These are phyloP conservation scores for Schizopygopsis malacanthus DNA, from an alignment of 2,797 vertebrate genomes.

Conservation along the genomic window DNA sequence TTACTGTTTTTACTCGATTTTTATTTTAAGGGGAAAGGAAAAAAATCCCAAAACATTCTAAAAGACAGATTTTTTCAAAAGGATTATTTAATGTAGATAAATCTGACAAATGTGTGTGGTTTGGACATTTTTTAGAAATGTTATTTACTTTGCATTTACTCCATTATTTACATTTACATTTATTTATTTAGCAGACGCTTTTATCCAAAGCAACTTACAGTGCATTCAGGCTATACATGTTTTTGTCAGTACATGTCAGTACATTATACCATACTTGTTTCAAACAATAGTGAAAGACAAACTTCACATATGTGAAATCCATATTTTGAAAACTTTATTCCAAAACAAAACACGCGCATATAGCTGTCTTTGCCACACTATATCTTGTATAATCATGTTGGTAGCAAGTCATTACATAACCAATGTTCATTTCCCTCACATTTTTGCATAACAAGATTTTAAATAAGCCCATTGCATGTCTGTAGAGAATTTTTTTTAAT, in stretches of 20 bases:
- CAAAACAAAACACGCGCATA: conserved; percentile 34
- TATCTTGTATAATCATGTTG: conserved; percentile 11
- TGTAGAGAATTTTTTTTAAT: background rate
- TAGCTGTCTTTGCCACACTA: conserved; percentile 10
- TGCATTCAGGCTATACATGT: no score
- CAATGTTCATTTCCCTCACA: background rate
- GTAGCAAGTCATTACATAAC: conserved; percentile 28
- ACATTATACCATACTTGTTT: background rate
- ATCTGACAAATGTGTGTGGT: background rate
- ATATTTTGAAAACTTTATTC: conserved; percentile 38
- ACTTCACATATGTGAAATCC: background rate
- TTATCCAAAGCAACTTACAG: no score
- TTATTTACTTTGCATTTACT: background rate
- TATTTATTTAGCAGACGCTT: no score
- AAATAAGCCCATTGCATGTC: conserved; percentile 14
- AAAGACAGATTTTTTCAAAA: no score
- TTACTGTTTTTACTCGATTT: no score
- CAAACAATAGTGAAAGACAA: background rate
- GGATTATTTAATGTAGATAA: background rate
- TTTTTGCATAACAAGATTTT: conserved; percentile 15
- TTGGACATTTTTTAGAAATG: background rate
- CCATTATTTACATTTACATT: no score
- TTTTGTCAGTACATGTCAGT: no score
- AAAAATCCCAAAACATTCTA: no score
- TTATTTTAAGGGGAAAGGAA: no score